Base-by-base conservation (phyloP, 2,797 vertebrate species). In the Dermochelys coriacea region DNA sequence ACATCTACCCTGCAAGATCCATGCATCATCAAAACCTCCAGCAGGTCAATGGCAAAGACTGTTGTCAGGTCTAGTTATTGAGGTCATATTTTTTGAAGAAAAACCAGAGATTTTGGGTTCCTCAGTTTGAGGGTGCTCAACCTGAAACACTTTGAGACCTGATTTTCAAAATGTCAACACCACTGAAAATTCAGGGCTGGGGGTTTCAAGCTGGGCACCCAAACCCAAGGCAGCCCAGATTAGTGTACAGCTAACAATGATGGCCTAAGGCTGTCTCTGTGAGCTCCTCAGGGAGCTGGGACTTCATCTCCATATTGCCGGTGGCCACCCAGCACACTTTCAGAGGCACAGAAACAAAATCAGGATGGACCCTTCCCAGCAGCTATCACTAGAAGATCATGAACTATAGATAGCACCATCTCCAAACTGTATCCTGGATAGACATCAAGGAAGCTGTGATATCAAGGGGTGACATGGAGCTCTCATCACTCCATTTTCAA, bases 141-240 rank as follows among this genome's bases (percentile, higher is more conserved):
- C 83, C 52, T 2, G 52, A 93, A 45, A 31, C 18, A 54, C 16
- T 8, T 37, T 21, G 31, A 9, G 19, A 68, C 11, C n/a, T 88
- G 79, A 71, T 86, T 88, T 95, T 93, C 47, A 86, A 77, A 88
- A 74, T 14, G 21, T 45, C 19, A 97, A 59, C 51, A 88, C 45
- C 31, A 86, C 51, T 61, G 41, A 82, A 82, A 15, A 80, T 93
- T 45, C 84, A 92, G 74, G 18, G 47, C 1, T 3, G 8, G 55
- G 21, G 57, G 77, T 83, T 91, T 87, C 92, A 19, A 0, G 34
- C 61, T 15, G 59, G 55, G 12, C 55, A 57, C 27, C 27, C 37
- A 74, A 74, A 74, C 37, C 41, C 5, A 6, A 45, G 37, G 21
- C 37, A 41, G 3, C 37, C 23, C 68, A 41, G 23, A 45, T 41